A percentile compares a stretch with the other conserved stretches of the same genome.
Conservation (phyloP, 2,888 invertebrate species). For the Odiellus spinosus region DNA sequence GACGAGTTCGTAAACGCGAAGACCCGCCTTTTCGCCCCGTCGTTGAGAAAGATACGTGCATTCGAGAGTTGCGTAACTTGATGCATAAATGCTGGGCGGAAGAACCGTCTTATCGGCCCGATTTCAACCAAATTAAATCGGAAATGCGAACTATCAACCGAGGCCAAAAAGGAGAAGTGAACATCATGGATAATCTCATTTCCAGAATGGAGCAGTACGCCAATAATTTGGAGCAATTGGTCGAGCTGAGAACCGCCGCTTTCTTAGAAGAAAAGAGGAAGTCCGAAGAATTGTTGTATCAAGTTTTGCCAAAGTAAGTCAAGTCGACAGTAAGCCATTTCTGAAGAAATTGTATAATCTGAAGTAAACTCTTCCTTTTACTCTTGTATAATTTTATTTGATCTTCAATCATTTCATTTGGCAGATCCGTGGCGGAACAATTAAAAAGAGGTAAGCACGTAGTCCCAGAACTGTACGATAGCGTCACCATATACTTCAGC, state of each 20-base stretch:
- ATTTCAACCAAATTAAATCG: conserved; percentile 72
- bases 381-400: too few species aligned
- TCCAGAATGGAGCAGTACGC: conserved; percentile 24
- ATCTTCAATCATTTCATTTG: too few species aligned
- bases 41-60: conserved; percentile 26
- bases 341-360: too few species aligned
- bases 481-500: conserved; percentile 34
- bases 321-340: not conserved
- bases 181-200: conserved; percentile 22
- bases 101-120: conserved; percentile 74
- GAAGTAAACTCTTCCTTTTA: too few species aligned
- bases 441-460: conserved; percentile 36
- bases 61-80: conserved; percentile 42
- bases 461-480: conserved; percentile 31
- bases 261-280: conserved; percentile 23
- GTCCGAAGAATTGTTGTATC: conserved; percentile 23
- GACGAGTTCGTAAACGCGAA: conserved; percentile 32
- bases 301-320: conserved; percentile 35
- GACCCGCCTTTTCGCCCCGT: conserved; percentile 32
- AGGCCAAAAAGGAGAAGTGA: conserved; percentile 20
- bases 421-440: conserved; percentile 31
- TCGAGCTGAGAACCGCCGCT: conserved; percentile 22
- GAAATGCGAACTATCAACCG: conserved; percentile 78
- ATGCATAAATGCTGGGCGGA: conserved; percentile 91
- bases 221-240: conserved; percentile 22